phyloP scores from a whole-genome alignment of 1,140 invertebrate species.

The Marisa cornuarietis region DNA sequence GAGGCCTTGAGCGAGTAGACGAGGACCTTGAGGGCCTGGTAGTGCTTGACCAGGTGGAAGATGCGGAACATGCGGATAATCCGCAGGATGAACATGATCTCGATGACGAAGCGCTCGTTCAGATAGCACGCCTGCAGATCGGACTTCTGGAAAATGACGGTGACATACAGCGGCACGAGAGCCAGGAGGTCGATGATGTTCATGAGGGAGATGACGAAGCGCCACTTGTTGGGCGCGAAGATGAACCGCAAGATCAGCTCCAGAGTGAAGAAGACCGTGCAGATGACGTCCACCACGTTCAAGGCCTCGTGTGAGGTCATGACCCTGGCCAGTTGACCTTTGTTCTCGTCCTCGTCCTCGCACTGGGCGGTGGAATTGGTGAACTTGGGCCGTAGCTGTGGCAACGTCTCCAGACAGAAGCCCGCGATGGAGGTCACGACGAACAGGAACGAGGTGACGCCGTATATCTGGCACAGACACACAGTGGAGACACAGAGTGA shows the following conservation, averaged over 20 bases:
- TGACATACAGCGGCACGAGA: conserved; percentile 66
- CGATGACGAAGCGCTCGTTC: conserved; percentile 55
- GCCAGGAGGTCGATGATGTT: conserved; percentile 69
- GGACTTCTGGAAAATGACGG: conserved; percentile 48
- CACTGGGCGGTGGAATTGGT: conserved; percentile 23
- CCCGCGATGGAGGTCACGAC: conserved; percentile 89
- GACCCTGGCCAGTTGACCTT: conserved; percentile 25
- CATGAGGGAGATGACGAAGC: conserved; percentile 64
- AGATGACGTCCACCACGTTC: conserved; percentile 59
- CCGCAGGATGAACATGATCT: conserved; percentile 60
- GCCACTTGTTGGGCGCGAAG: conserved; percentile 65
- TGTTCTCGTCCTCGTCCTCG: conserved; percentile 21
- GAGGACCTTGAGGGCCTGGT: conserved; percentile 60
- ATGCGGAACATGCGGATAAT: conserved; percentile 63
- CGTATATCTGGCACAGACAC: conserved; percentile 73
- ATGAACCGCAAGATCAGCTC: conserved; percentile 66
- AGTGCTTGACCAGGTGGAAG: conserved; percentile 62
- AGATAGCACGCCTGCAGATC: conserved; percentile 52
- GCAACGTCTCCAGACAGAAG: conserved; percentile 93
- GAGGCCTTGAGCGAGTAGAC: conserved; percentile 61
- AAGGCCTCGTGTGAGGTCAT: conserved; percentile 47
- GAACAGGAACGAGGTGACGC: conserved; percentile 87
- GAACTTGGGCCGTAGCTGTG: conserved; percentile 83
- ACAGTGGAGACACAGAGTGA: background rate
- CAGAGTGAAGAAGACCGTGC: conserved; percentile 68